Conservation (phyloP, 2,797 vertebrate genomes). For the Sebastes kiyomatsui region DNA sequence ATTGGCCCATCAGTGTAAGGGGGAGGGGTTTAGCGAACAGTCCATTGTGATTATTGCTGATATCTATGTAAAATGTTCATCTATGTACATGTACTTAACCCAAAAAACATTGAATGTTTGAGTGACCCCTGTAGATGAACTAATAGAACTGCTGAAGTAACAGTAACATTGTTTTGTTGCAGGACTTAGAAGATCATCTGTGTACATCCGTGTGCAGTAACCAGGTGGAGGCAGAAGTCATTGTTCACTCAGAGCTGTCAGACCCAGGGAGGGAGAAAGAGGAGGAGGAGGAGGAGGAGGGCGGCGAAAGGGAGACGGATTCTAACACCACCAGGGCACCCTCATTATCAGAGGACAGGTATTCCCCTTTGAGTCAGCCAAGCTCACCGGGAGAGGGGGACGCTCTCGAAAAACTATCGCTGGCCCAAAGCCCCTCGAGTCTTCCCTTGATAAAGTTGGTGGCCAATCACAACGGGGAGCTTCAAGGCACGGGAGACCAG, state of each 20-base stretch:
- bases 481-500: constrained; percentile 42
- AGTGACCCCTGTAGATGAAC: neutral
- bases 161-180: constrained; percentile 36
- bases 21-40: neutral
- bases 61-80: neutral
- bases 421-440: constrained; percentile 62
- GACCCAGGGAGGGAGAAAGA: constrained; percentile 74
- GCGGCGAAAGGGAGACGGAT: constrained; percentile 35
- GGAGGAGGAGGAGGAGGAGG: constrained; percentile 41
- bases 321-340: constrained; percentile 60
- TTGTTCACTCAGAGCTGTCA: constrained; percentile 94
- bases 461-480: constrained; percentile 71
- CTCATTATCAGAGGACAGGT: constrained; percentile 63
- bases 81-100: too few relatives aligned
- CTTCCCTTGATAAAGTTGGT: constrained; percentile 56
- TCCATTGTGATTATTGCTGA: neutral
- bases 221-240: constrained; percentile 95
- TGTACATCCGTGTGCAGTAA: constrained; percentile 79
- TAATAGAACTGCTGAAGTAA: constrained; percentile 4
- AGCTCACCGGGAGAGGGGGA: constrained; percentile 44
- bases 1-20: neutral
- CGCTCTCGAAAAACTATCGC: constrained; percentile 55
- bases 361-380: constrained; percentile 51
- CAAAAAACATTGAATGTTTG: neutral
- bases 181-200: constrained; percentile 84